Evolutionary conservation across 2,797 vertebrate genomes (phyloP), one percentile per base, ranked within the genome.

Genomic region (Phoxinus dragarum): DNA sequence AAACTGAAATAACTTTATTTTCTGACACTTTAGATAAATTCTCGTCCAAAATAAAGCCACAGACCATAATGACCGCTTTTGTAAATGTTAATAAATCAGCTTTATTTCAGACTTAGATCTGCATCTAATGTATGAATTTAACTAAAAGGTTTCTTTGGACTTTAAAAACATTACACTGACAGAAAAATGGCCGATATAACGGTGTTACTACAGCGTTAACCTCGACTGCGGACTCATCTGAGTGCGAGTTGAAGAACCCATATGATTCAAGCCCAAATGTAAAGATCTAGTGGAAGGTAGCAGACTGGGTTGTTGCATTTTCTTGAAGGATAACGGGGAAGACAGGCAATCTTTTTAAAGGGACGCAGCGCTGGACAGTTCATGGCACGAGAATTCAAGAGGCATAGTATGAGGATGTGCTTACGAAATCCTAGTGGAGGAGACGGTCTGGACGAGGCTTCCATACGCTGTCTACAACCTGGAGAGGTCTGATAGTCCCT

Each of bases 81-180:
- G 38, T 81, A 84, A 86, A 81, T 84, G 67, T 84, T 78, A 78
- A 84, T 83, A 75, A 76, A 85, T 84, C 59, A 78, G 64, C 49
- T 86, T 89, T 88, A 86, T 86, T 84, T 67, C 72, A 68, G 75
- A 27, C 5, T 47, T 42, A 52, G 67, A 59, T 73, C 38, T 56
- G 84, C 47, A 82, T 76, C 85, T 84, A 82, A 79, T 67, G 61
- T 80, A 76, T 52, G 49, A 19, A 85, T 54, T n/a, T 34, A 16
- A 80, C 68, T 67, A 75, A 75, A 84, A 52, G 59, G 42, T 77
- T 73, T 88, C 75, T 86, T 88, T 88, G 85, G 85, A 79, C 80
- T 82, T 61, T 79, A 80, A 88, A 84, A 88, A 75, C 69, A 89
- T 52, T 68, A 84, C 76, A 84, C 56, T 69, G 72, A 84, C 54